These are phyloP conservation scores for Tipula helvola DNA, from an alignment of 2,888 invertebrate genomes.

Conservation along the genomic window DNA sequence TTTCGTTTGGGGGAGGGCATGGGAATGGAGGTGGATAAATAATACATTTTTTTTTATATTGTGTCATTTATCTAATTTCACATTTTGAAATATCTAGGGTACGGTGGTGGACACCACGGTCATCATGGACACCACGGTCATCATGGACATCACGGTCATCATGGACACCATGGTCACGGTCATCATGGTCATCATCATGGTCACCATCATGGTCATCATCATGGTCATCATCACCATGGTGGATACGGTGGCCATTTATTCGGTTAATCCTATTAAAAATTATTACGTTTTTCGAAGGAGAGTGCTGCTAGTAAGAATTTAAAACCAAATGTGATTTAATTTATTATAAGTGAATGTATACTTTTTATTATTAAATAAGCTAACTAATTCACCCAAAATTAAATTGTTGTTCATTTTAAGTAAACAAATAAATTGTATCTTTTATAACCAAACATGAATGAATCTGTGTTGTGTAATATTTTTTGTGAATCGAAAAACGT, in stretches of 20 bases:
- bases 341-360: background rate
- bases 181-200: background rate
- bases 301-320: background rate
- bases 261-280: background rate
- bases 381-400: background rate
- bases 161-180: background rate
- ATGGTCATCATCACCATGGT: background rate
- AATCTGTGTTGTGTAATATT: background rate
- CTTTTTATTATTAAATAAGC: background rate
- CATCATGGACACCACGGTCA: background rate
- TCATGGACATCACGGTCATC: background rate
- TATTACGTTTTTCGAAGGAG: background rate
- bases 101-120: background rate
- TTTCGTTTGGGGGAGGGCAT: background rate
- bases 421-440: background rate
- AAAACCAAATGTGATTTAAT: background rate
- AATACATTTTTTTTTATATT: background rate
- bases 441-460: background rate
- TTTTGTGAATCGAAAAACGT: background rate
- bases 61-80: background rate
- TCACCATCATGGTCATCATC: background rate
- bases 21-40: background rate
- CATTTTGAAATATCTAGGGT: background rate
- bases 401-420: background rate
- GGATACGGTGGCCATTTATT: background rate